Conservation (phyloP, 1,140 invertebrate genomes). For the Sitodiplosis mosellana region DNA sequence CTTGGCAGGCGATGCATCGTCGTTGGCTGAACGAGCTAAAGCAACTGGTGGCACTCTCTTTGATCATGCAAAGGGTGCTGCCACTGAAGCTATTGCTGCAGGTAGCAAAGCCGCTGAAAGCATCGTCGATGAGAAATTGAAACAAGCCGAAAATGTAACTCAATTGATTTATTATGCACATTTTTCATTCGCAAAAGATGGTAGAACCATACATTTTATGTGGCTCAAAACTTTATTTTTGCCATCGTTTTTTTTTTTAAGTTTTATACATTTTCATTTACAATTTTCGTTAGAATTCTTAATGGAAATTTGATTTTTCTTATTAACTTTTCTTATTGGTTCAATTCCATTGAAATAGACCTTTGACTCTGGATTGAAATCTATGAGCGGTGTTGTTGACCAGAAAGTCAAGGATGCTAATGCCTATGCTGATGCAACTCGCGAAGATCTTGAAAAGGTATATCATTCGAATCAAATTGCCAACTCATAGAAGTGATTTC, state of each 20-base stretch:
- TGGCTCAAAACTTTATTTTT: no score
- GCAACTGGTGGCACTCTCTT: conserved; percentile 21
- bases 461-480: background rate
- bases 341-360: no score
- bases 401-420: conserved; percentile 25
- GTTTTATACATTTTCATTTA: no score
- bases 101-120: conserved; percentile 23
- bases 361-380: conserved; percentile 20
- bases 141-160: conserved; percentile 18
- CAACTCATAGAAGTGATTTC: background rate
- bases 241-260: no score
- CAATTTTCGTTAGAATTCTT: no score
- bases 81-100: conserved; percentile 24
- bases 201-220: no score
- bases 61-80: conserved; percentile 24
- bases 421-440: conserved; percentile 23
- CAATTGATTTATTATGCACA: no score
- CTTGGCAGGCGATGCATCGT: no score
- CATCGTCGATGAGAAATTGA: conserved; percentile 21
- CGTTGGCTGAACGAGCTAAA: conserved; percentile 7
- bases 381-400: conserved; percentile 21
- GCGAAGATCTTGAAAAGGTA: conserved; percentile 20
- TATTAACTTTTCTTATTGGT: no score
- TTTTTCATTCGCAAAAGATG: no score
- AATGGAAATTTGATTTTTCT: no score